phyloP scores from a whole-genome alignment of 2,888 invertebrate genomes.

The Pollenia amentaria region DNA sequence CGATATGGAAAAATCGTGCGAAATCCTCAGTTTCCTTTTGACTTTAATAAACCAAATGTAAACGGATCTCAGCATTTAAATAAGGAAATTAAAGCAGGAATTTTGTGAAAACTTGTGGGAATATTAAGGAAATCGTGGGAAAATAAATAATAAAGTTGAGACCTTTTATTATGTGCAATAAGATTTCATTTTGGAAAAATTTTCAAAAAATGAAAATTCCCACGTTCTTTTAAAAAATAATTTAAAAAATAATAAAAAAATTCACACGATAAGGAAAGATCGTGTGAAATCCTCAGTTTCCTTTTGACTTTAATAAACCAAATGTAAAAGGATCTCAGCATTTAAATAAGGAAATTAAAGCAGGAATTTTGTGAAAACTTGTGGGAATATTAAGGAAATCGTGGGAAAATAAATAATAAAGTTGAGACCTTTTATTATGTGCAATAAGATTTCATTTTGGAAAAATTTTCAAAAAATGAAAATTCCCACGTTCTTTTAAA shows the following conservation, averaged over 20 bases:
- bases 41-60: neutral
- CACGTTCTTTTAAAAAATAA: no score
- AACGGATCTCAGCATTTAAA: neutral
- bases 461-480: neutral
- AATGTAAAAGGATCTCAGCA: neutral
- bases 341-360: neutral
- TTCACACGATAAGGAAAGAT: neutral
- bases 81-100: no score
- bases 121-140: no score
- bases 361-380: neutral
- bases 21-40: neutral
- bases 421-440: no score
- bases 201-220: neutral
- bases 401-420: neutral
- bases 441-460: no score
- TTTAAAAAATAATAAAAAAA: no score
- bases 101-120: neutral
- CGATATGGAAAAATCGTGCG: neutral
- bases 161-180: no score
- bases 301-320: neutral
- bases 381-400: neutral
- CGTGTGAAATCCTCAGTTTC: neutral
- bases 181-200: no score
- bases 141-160: neutral
- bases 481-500: no score